Conservation (phyloP, 2,113 vertebrate genomes). For the Podiceps cristatus region DNA sequence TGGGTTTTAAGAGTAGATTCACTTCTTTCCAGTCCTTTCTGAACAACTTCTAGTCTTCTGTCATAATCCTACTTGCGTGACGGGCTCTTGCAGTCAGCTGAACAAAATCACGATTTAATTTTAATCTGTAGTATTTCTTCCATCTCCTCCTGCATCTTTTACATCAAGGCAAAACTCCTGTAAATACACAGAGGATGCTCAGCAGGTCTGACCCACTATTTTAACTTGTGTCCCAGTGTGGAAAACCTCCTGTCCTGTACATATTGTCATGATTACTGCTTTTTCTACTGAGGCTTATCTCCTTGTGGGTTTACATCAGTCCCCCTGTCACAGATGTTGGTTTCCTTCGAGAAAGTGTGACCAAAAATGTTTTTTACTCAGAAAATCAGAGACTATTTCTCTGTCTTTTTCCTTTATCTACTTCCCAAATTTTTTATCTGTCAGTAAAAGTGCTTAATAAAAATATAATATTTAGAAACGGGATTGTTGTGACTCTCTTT, state of each 20-base stretch:
- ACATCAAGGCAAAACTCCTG: not conserved
- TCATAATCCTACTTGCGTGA: rapidly evolving
- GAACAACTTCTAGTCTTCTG: not conserved
- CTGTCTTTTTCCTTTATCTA: not conserved
- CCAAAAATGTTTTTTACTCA: not conserved
- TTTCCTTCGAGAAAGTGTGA: not conserved
- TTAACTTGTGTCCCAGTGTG: not conserved
- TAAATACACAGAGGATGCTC: not conserved
- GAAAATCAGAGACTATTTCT: not conserved
- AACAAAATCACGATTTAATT: not conserved
- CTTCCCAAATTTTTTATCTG: not conserved
- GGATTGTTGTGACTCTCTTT: not conserved
- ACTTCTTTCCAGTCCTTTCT: not conserved
- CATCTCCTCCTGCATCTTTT: not conserved
- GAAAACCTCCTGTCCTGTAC: not conserved
- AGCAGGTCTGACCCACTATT: not conserved
- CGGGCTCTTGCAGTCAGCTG: not conserved
- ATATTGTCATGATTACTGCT: not conserved
- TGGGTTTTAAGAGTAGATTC: not conserved
- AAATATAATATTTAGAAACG: not conserved
- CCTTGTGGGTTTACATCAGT: not conserved
- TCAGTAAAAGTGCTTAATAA: not conserved
- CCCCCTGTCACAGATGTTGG: not conserved
- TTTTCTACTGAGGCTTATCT: not conserved
- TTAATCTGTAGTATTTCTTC: not conserved